A percentile compares a stretch with the other conserved stretches of the same genome.
Conservation (phyloP, 2,113 vertebrate species). For the Alaudala cheleensis region DNA sequence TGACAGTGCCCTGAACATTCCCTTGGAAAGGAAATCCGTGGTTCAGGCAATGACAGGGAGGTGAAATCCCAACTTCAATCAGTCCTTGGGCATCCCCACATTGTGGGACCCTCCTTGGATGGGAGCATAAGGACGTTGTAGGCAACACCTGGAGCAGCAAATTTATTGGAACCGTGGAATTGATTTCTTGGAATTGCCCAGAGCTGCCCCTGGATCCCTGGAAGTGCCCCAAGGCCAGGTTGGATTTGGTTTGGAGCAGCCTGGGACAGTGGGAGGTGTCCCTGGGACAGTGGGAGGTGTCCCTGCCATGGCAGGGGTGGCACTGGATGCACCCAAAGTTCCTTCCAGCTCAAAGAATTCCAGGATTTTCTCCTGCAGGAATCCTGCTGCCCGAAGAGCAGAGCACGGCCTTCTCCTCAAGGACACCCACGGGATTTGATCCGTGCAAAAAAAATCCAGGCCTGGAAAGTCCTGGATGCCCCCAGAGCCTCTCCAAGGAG, state of each 20-base stretch:
- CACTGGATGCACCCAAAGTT: fast-evolving
- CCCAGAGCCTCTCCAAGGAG: background rate
- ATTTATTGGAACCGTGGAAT: background rate
- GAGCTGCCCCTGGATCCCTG: background rate
- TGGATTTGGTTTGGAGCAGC: fast-evolving
- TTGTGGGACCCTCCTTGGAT: background rate
- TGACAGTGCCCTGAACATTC: background rate
- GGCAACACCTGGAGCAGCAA: background rate
- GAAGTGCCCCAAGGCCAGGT: fast-evolving
- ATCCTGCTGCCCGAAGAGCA: fast-evolving
- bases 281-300: fast-evolving
- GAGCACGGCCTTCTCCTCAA: fast-evolving
- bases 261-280: fast-evolving
- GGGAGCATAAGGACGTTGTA: fast-evolving
- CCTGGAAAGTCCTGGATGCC: background rate
- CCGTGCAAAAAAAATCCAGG: fast-evolving
- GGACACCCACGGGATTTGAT: background rate
- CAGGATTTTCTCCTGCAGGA: background rate
- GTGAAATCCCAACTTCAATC: background rate
- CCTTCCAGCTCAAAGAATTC: background rate
- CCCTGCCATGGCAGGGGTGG: background rate
- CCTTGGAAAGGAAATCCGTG: fast-evolving
- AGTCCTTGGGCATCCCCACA: background rate
- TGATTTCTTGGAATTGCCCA: background rate
- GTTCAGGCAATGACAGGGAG: fast-evolving